phyloP scores from a whole-genome alignment of 2,888 invertebrate species.

The Syrphus vitripennis region DNA sequence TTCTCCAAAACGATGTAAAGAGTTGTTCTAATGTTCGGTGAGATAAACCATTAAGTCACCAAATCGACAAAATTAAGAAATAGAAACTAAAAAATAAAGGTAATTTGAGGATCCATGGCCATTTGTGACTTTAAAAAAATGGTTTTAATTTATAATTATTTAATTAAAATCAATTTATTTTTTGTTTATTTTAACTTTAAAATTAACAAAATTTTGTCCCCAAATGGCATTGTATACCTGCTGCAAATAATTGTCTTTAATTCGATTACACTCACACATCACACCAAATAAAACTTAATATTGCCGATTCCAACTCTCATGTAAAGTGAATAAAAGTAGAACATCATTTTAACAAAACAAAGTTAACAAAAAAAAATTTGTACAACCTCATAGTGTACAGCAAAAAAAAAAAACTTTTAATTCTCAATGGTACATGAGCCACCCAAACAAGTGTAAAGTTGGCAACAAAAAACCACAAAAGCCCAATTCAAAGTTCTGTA shows the following conservation, averaged over 20 bases:
- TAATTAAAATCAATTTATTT: background rate
- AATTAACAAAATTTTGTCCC: background rate
- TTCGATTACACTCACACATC: background rate
- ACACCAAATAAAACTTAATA: background rate
- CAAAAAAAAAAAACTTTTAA: constrained; percentile 35
- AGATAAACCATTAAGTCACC: too few species aligned
- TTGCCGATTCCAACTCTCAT: background rate
- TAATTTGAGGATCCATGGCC: too few species aligned
- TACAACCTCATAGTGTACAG: background rate
- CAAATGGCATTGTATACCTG: background rate
- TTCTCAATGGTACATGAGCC: constrained; percentile 23
- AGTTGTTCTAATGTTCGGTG: too few species aligned
- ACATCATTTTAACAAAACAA: background rate
- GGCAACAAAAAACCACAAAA: constrained; percentile 55
- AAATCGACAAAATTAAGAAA: too few species aligned
- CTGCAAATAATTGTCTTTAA: background rate
- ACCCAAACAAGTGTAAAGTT: constrained; percentile 40
- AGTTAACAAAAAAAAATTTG: background rate
- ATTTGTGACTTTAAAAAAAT: too few species aligned
- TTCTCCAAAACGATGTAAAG: too few species aligned
- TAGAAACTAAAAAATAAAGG: too few species aligned
- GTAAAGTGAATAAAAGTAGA: constrained; percentile 15
- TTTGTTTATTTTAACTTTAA: background rate
- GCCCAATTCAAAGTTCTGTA: constrained; percentile 50
- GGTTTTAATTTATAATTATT: background rate